Percentiles rank a stretch among this genome's conserved stretches.
Evolutionary conservation across 2,113 vertebrate species (phyloP).

Genomic region (Antigone vipio): DNA sequence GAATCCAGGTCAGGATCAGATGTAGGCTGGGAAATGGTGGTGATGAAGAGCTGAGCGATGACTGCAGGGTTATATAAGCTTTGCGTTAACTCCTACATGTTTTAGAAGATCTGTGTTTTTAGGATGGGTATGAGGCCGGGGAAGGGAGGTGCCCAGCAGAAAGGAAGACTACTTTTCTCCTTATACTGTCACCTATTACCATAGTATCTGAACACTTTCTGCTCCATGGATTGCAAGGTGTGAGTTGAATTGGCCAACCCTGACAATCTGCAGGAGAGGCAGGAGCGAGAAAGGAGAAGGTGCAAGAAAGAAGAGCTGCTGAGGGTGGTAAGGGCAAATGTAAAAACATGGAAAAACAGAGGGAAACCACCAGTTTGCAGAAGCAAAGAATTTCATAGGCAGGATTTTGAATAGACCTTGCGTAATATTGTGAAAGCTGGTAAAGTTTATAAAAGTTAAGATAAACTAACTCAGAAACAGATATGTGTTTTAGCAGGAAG

Average conservation of each 20-base stretch:
- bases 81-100: background rate
- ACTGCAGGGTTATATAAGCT: background rate
- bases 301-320: background rate
- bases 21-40: background rate
- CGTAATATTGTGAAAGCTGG: background rate
- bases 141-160: background rate
- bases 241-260: background rate
- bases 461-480: background rate
- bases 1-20: slow-evolving; percentile 46
- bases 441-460: background rate
- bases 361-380: background rate
- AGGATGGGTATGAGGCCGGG: background rate
- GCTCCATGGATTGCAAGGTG: background rate
- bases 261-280: background rate
- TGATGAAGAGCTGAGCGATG: background rate
- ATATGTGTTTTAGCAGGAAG: background rate
- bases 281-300: background rate
- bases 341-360: background rate
- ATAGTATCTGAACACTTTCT: background rate
- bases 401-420: background rate
- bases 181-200: background rate
- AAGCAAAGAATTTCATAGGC: background rate
- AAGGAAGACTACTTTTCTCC: background rate
- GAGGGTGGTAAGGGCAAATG: background rate
- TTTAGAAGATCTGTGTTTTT: background rate